Percentiles rank a stretch among this genome's conserved stretches.
Evolutionary conservation across 2,797 vertebrate species (phyloP).

Genomic region (Schizothorax lantsangensis): DNA sequence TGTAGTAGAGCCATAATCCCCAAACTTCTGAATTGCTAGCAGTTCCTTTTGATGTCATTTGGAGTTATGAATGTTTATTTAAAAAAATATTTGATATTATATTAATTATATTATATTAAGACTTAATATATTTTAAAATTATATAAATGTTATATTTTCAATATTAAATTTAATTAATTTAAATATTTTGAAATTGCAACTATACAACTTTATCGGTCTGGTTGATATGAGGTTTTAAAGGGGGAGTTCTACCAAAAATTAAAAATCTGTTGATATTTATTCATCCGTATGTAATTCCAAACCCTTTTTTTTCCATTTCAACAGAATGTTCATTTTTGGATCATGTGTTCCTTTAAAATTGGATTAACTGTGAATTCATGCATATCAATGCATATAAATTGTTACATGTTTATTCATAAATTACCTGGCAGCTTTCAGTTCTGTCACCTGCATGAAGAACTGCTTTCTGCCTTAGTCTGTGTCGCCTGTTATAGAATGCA

Average conservation of each 20-base stretch:
- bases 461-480: background rate
- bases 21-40: background rate
- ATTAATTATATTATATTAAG: background rate
- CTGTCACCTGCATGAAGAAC: background rate
- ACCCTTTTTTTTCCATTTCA: background rate
- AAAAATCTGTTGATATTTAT: background rate
- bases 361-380: constrained; percentile 7
- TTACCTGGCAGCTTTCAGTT: background rate
- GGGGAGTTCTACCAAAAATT: no score
- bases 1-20: background rate
- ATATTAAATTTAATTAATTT: no score
- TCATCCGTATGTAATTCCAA: background rate
- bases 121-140: background rate
- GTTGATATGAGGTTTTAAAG: background rate
- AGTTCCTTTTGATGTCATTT: background rate
- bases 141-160: background rate
- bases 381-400: background rate
- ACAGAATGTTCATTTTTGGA: background rate
- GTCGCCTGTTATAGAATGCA: background rate
- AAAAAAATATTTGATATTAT: background rate
- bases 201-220: background rate
- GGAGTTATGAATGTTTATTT: background rate
- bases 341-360: background rate
- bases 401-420: background rate
- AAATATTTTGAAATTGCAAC: background rate